These are phyloP conservation scores for Bombus superbus DNA, from an alignment of 1,140 invertebrate genomes.

Conservation along the genomic window DNA sequence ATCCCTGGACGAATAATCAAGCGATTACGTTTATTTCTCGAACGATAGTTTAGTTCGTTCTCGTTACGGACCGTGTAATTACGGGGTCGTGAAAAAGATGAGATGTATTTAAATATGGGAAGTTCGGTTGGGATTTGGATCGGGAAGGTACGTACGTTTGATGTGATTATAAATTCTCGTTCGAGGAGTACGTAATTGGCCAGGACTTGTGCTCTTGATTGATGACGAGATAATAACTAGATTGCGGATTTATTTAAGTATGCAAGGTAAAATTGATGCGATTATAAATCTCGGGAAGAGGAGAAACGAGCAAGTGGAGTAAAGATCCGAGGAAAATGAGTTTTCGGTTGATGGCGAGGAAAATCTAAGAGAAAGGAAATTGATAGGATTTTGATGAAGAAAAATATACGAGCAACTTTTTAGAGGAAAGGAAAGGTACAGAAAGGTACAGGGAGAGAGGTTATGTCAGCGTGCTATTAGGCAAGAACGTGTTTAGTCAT, in stretches of 20 bases:
- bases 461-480: slow-evolving; percentile 33
- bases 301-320: no score
- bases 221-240: not conserved
- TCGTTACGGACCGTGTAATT: no score
- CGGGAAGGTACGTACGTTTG: no score
- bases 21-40: no score
- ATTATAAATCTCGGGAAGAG: no score
- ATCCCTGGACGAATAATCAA: no score
- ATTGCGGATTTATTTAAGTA: not conserved
- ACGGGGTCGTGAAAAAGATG: no score
- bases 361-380: not conserved
- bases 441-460: not conserved
- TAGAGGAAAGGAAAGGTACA: not conserved
- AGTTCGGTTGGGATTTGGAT: no score
- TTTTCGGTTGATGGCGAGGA: not conserved
- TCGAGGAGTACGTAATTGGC: no score
- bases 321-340: not conserved
- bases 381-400: not conserved
- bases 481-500: slow-evolving; percentile 39
- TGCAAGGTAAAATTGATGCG: not conserved
- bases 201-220: not conserved
- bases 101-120: no score
- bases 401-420: not conserved
- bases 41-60: no score
- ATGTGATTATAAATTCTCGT: no score